Conservation (phyloP, 2,797 vertebrate genomes). For the Chelmon rostratus region DNA sequence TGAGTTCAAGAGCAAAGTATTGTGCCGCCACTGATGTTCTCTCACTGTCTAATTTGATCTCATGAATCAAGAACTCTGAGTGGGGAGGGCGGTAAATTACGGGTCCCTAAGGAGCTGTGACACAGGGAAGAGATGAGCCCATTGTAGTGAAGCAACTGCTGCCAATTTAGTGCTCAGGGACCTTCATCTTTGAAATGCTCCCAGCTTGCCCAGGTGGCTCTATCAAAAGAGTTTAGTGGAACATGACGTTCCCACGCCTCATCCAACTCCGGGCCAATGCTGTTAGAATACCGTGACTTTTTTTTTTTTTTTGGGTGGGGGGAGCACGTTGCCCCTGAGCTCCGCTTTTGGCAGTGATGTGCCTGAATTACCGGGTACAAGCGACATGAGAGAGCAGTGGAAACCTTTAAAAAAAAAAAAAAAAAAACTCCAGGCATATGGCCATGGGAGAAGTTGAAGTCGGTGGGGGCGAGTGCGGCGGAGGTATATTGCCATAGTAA, state of each 20-base stretch:
- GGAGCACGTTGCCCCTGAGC: slow-evolving; percentile 44
- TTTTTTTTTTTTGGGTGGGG: slow-evolving; percentile 14
- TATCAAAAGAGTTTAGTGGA: slow-evolving; percentile 71
- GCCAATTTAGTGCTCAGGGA: slow-evolving; percentile 74
- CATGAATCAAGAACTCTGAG: slow-evolving; percentile 77
- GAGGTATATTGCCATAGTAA: slow-evolving; percentile 81
- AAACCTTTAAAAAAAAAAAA: slow-evolving; percentile 41
- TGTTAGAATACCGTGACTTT: slow-evolving; percentile 51
- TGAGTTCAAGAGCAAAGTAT: slow-evolving; percentile 65
- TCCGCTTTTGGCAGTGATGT: slow-evolving; percentile 60
- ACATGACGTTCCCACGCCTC: slow-evolving; percentile 71
- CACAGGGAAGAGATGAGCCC: slow-evolving; percentile 65
- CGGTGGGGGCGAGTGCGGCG: slow-evolving; percentile 6
- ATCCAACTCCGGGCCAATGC: slow-evolving; percentile 56
- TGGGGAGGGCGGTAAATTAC: slow-evolving; percentile 76
- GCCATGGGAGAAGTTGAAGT: slow-evolving; percentile 64
- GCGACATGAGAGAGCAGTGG: slow-evolving; percentile 57
- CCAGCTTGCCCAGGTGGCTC: slow-evolving; percentile 72
- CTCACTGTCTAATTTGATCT: slow-evolving; percentile 81
- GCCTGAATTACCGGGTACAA: slow-evolving; percentile 67
- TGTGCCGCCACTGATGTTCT: slow-evolving; percentile 70
- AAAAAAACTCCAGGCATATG: slow-evolving; percentile 56
- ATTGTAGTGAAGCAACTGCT: slow-evolving; percentile 65
- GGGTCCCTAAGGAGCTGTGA: slow-evolving; percentile 65
- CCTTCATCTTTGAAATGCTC: slow-evolving; percentile 71